A percentile compares a stretch with the other conserved stretches of the same genome.
These are phyloP conservation scores for Diadema setosum DNA, from an alignment of 35 echinoderm and acorn worm species.

Conservation along the genomic window DNA sequence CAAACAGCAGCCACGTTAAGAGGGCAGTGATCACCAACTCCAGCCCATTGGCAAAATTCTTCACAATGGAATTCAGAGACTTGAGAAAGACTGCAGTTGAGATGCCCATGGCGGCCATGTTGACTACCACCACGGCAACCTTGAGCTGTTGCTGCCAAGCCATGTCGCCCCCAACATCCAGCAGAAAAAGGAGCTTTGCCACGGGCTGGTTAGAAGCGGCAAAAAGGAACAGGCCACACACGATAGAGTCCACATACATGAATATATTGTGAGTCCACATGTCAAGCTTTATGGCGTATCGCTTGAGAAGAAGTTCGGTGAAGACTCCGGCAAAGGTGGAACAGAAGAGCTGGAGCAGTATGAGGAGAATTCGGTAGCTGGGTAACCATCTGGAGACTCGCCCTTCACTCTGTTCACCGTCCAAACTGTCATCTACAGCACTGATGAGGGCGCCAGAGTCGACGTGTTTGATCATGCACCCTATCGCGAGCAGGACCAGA, in stretches of 20 bases:
- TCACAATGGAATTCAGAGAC: slow-evolving; percentile 88
- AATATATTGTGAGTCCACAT: slow-evolving; percentile 92
- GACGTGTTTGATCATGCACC: slow-evolving; percentile 78
- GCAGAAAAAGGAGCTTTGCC: not conserved
- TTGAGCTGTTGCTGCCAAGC: slow-evolving; percentile 2
- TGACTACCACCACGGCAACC: slow-evolving; percentile 48
- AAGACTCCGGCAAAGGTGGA: slow-evolving; percentile 86
- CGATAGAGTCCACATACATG: slow-evolving; percentile 77
- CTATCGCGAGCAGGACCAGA: slow-evolving; percentile 55
- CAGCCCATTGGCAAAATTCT: slow-evolving; percentile 85
- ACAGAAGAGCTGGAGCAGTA: slow-evolving; percentile 63
- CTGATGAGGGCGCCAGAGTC: not conserved
- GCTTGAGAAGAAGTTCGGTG: slow-evolving; percentile 89
- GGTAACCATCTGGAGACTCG: not conserved
- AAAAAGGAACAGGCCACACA: slow-evolving; percentile 50
- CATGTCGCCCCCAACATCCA: slow-evolving; percentile 3
- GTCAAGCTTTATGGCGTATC: slow-evolving; percentile 30
- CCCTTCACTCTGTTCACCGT: not conserved
- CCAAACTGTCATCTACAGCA: not conserved
- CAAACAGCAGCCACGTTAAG: slow-evolving; percentile 41
- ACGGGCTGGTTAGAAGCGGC: not conserved
- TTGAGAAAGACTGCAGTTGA: slow-evolving; percentile 82
- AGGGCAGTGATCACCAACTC: slow-evolving; percentile 68
- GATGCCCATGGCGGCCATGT: slow-evolving; percentile 57
- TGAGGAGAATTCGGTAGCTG: slow-evolving; percentile 31